A percentile compares a stretch with the other conserved stretches of the same genome.
These are phyloP conservation scores for Lucinisca nassula DNA, from an alignment of 2,888 invertebrate species.

Conservation along the genomic window DNA sequence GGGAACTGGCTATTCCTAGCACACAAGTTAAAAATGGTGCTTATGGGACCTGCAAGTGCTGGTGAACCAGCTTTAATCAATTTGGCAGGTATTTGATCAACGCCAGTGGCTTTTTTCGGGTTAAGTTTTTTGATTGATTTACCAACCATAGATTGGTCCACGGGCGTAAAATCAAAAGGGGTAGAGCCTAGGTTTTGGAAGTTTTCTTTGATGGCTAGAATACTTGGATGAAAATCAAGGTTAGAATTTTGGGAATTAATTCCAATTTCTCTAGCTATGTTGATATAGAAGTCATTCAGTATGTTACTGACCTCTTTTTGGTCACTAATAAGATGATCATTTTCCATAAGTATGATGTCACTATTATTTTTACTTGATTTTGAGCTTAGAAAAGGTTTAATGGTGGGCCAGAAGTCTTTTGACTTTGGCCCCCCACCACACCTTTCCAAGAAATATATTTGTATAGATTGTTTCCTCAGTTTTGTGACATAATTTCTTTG, in stretches of 20 bases:
- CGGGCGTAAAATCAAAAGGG: neutral
- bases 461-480: constrained; percentile 28
- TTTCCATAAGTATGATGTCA: neutral
- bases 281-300: constrained; percentile 3
- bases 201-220: constrained; percentile 3
- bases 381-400: constrained; percentile 46
- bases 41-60: no score
- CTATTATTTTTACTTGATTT: constrained; percentile 6
- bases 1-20: no score
- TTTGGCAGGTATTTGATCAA: neutral
- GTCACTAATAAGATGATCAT: constrained; percentile 20
- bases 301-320: constrained; percentile 2
- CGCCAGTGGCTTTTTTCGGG: neutral
- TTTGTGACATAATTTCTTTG: constrained; percentile 32
- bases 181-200: neutral
- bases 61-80: neutral
- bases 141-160: neutral
- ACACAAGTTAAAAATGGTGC: no score
- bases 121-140: neutral
- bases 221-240: constrained; percentile 17
- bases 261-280: constrained; percentile 19
- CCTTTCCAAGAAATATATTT: constrained; percentile 36
- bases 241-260: constrained; percentile 7
- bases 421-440: constrained; percentile 30
- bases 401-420: constrained; percentile 29